Evolutionary conservation across 1,140 invertebrate species (phyloP), one percentile per base, ranked within the genome.

Genomic region (Neocloeon triangulifer): DNA sequence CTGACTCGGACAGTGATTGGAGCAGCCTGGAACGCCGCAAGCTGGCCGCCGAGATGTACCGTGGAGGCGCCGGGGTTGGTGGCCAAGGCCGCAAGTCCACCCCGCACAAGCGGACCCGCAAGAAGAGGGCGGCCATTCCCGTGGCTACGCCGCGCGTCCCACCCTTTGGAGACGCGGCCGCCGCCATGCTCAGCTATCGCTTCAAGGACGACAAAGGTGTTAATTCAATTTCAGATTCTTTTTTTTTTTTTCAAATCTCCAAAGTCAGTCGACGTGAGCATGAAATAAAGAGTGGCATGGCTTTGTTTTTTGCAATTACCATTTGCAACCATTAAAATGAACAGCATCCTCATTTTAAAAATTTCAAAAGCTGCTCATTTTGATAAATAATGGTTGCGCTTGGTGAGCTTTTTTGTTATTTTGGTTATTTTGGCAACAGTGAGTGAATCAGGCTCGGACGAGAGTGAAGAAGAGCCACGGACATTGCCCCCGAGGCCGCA

Each of bases 81-180:
- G n/a, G n/a, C n/a, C n/a, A n/a, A n/a, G 73, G 62, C 41, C 65
- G 71, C 39, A 81, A 74, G 45, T 60, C 69, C 8, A 66, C 66
- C 15, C 65, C 72, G n/a, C 75, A 78, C 48, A 80, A 80, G 48
- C 66, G 77, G 41, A 67, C 68, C 35, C 64, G 74, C 30, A 75
- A 75, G 49, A 77, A 77, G 54, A 63, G 72, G 32, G 65, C 66
- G 9, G 68, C 70, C 7, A 77, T 79, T 44, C 75, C 79, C 4
- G 80, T 88, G 3, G 75, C 82, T 37, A 78, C 80, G 31, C 81
- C 81, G 5, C 61, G 77, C 38, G 78, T 85, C 13, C 81, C 81
- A 13, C 69, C 52, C 26, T 43, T 51, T 17, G 43, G 43, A 16
- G 30, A 44, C 18, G 39, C 39, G 30, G 32, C 33, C 30, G 28